Conservation (phyloP, 2,888 invertebrate species). For the Fabriciana adippe region DNA sequence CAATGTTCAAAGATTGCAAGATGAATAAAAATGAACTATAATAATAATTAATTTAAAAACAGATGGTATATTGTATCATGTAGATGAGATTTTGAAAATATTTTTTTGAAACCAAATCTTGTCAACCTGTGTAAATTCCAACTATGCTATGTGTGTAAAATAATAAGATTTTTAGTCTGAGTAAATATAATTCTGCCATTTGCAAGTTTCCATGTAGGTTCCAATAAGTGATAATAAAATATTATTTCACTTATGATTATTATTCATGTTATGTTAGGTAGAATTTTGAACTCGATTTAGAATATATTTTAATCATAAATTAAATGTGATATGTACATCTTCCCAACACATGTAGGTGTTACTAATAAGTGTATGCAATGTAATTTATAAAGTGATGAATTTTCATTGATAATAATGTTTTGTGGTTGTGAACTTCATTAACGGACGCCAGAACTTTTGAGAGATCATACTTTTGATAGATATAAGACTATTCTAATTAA, state of each 20-base stretch:
- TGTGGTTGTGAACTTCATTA: conserved; percentile 35
- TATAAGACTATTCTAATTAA: conserved; percentile 42
- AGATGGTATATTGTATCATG: no score
- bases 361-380: conserved; percentile 27
- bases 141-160: no score
- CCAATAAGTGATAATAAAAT: no score
- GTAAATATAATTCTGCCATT: no score
- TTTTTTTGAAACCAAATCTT: no score
- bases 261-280: background rate
- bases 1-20: conserved; percentile 68
- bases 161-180: no score
- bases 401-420: conserved; percentile 24
- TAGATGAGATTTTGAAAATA: no score
- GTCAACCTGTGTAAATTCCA: no score
- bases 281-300: background rate
- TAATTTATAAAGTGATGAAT: conserved; percentile 19
- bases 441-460: conserved; percentile 16
- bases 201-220: no score
- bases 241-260: no score
- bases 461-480: conserved; percentile 9
- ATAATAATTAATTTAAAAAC: no score
- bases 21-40: conserved; percentile 38
- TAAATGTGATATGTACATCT: conserved; percentile 58
- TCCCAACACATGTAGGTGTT: conserved; percentile 12
- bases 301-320: conserved; percentile 32